phyloP scores from a whole-genome alignment of 2,113 vertebrate genomes.

The Anthoscopus minutus region DNA sequence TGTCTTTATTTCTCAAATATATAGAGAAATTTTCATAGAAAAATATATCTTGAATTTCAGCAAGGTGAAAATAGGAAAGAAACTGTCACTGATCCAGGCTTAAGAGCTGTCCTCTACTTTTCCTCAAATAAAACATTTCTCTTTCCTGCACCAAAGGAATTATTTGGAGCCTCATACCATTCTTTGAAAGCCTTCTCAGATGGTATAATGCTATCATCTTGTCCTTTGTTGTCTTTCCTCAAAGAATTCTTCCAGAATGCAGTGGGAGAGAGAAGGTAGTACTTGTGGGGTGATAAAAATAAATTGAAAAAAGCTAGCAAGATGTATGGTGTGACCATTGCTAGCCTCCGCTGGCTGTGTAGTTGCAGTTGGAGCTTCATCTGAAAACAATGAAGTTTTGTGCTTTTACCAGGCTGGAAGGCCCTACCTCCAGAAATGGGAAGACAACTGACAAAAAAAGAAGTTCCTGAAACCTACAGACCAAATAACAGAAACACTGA shows the following conservation, averaged over 20 bases:
- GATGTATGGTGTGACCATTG: not conserved
- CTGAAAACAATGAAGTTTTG: not conserved
- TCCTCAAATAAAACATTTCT: not conserved
- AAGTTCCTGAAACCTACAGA: not conserved
- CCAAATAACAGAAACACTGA: not conserved
- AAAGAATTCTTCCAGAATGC: not conserved
- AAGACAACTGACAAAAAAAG: not conserved
- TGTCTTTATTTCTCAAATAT: not conserved
- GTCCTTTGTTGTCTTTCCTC: not conserved
- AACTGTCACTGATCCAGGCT: not conserved
- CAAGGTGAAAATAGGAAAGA: not conserved
- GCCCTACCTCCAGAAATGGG: not conserved
- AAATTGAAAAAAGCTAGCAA: not conserved
- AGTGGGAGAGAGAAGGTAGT: not conserved
- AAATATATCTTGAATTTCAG: not conserved
- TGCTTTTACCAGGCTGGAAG: not conserved
- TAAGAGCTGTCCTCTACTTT: not conserved
- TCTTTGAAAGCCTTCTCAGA: not conserved
- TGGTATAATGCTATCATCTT: not conserved
- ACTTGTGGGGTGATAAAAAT: not conserved
- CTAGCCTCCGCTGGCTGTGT: not conserved
- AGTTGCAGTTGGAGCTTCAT: not conserved
- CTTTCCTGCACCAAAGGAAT: not conserved
- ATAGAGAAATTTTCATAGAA: not conserved
- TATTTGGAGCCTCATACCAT: not conserved